phyloP scores from a whole-genome alignment of 1,140 invertebrate species.

The Cardiocondyla obscurior region DNA sequence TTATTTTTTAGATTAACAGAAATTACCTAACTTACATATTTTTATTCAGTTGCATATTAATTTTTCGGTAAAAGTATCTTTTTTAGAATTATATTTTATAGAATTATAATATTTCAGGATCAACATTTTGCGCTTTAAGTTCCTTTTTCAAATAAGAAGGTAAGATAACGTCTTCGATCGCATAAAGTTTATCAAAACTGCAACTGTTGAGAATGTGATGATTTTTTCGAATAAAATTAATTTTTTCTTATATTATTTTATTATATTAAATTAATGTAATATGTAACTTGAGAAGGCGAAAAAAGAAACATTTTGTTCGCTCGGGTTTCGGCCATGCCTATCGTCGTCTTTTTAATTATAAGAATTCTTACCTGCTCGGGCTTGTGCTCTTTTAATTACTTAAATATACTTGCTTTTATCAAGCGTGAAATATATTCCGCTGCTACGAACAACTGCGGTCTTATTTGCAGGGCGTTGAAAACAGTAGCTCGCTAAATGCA shows the following conservation, averaged over 20 bases:
- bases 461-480: conserved; percentile 41
- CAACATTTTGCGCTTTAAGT: not conserved
- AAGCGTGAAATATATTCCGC: not conserved
- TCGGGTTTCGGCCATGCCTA: not conserved
- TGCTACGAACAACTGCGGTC: not conserved
- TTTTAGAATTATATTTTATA: too few species aligned
- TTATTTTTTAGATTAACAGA: not conserved
- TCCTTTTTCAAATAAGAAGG: not conserved
- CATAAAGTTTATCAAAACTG: not conserved
- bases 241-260: not conserved
- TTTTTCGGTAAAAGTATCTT: too few species aligned
- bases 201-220: not conserved
- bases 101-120: not conserved
- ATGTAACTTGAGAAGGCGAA: not conserved
- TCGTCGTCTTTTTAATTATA: not conserved
- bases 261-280: not conserved
- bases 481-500: conserved; percentile 38
- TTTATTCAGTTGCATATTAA: not conserved
- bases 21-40: not conserved
- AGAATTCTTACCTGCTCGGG: not conserved
- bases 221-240: not conserved
- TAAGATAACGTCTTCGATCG: not conserved
- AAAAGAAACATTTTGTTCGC: not conserved
- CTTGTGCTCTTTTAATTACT: not conserved
- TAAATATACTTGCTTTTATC: not conserved